A percentile compares a stretch with the other conserved stretches of the same genome.
These are phyloP conservation scores for Aix galericulata DNA, from an alignment of 2,113 vertebrate species.

Conservation along the genomic window DNA sequence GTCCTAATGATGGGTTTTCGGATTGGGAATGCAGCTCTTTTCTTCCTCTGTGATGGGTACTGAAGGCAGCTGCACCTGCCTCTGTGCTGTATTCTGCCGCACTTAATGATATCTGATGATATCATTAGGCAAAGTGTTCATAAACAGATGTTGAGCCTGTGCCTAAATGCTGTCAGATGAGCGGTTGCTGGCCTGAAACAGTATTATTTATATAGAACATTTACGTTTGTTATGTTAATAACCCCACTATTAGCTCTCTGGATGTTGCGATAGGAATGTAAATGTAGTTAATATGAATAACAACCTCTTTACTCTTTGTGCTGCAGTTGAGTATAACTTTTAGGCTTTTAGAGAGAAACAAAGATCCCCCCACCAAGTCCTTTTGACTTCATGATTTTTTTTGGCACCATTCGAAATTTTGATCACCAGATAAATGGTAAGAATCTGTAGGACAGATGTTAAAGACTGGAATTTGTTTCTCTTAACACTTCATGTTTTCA, in stretches of 20 bases:
- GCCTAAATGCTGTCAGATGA: slow-evolving; percentile 99
- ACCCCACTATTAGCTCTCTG: slow-evolving; percentile 98
- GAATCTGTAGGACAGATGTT: slow-evolving; percentile 78
- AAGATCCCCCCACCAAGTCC: slow-evolving; percentile 81
- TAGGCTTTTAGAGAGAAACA: slow-evolving; percentile 82
- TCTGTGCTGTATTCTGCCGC: slow-evolving; percentile 93
- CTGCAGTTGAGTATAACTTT: slow-evolving; percentile 90
- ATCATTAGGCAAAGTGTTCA: slow-evolving; percentile 99
- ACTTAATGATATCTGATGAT: slow-evolving; percentile 99
- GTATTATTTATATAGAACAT: slow-evolving; percentile 99
- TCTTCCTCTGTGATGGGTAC: slow-evolving; percentile 87
- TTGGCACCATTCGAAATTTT: slow-evolving; percentile 73
- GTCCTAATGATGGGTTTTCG: slow-evolving; percentile 99
- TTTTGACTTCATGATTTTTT: slow-evolving; percentile 78
- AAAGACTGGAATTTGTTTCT: slow-evolving; percentile 76
- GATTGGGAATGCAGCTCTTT: slow-evolving; percentile 89
- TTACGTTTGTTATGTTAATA: slow-evolving; percentile 99
- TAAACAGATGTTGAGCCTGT: slow-evolving; percentile 99
- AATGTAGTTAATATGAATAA: slow-evolving; percentile 91
- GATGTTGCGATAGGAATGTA: slow-evolving; percentile 95
- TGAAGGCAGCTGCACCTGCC: slow-evolving; percentile 99
- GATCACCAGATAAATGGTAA: slow-evolving; percentile 79
- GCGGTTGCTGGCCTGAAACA: slow-evolving; percentile 93
- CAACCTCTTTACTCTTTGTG: slow-evolving; percentile 89
- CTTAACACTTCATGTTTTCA: slow-evolving; percentile 68